Evolutionary conservation across 2,888 invertebrate species (phyloP).

Genomic region (Cephus pulcher): DNA sequence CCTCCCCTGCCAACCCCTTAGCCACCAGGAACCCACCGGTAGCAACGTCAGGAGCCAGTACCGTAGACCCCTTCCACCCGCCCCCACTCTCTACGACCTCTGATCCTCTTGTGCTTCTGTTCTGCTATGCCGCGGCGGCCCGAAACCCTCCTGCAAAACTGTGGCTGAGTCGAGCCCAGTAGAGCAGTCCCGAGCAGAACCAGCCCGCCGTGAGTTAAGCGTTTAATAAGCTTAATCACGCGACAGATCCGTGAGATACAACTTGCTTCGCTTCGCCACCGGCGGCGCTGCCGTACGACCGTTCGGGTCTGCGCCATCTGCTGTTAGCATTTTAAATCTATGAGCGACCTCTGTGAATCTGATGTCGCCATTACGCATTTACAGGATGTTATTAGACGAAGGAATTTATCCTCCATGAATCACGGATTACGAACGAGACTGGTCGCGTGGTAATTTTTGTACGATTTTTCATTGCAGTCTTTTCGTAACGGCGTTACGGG

Average conservation of each 20-base stretch:
- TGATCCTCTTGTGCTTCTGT: slow-evolving; percentile 14
- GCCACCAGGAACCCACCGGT: not conserved
- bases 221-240: slow-evolving; percentile 67
- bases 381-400: slow-evolving; percentile 56
- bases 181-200: slow-evolving; percentile 42
- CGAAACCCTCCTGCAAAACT: slow-evolving; percentile 35
- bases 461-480: no score
- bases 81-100: slow-evolving; percentile 19
- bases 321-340: slow-evolving; percentile 64
- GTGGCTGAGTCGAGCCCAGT: slow-evolving; percentile 28
- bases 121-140: slow-evolving; percentile 21
- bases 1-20: slow-evolving; percentile 18
- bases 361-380: slow-evolving; percentile 32
- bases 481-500: no score
- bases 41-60: slow-evolving; percentile 5
- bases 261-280: slow-evolving; percentile 62
- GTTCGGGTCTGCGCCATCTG: slow-evolving; percentile 60
- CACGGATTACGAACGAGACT: no score
- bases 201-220: slow-evolving; percentile 64
- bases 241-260: slow-evolving; percentile 67
- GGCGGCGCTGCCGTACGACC: slow-evolving; percentile 8
- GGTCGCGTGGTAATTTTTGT: no score
- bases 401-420: slow-evolving; percentile 52
- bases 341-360: slow-evolving; percentile 49
- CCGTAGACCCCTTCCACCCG: slow-evolving; percentile 5